phyloP scores from a whole-genome alignment of 2,113 vertebrate species.

The Nannobrachium achirus region DNA sequence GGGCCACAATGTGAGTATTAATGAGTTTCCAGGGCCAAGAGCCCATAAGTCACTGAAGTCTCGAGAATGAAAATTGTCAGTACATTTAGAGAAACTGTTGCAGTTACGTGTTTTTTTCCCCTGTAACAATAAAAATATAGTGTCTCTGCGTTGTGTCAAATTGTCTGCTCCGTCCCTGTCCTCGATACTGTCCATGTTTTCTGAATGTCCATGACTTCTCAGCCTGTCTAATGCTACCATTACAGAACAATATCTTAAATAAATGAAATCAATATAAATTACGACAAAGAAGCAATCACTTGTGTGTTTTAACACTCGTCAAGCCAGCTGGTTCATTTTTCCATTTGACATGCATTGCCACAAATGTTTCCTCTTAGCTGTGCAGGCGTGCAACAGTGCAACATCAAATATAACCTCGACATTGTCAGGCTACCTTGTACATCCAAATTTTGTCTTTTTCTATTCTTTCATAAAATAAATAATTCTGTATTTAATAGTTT shows the following conservation, averaged over 20 bases:
- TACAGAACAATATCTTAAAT: background rate
- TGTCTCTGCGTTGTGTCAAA: conserved; percentile 70
- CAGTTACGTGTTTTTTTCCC: conserved; percentile 53
- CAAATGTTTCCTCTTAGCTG: background rate
- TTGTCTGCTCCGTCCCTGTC: conserved; percentile 73
- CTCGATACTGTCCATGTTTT: conserved; percentile 70
- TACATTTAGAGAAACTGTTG: background rate
- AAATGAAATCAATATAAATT: background rate
- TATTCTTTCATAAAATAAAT: too few relatives aligned
- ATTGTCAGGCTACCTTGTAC: too few relatives aligned
- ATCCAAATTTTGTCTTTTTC: too few relatives aligned
- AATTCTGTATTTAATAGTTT: too few relatives aligned
- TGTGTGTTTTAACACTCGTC: conserved; percentile 29
- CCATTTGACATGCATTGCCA: background rate
- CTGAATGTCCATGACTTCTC: conserved; percentile 69
- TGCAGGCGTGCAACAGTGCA: too few relatives aligned
- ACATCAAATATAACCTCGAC: too few relatives aligned
- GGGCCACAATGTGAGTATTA: too few relatives aligned
- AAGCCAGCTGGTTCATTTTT: background rate
- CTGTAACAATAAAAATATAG: conserved; percentile 39
- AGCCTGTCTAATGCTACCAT: conserved; percentile 34
- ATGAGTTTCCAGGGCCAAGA: too few relatives aligned
- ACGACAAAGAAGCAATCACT: conserved; percentile 43
- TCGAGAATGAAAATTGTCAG: background rate
- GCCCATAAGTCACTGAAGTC: too few relatives aligned